phyloP scores from a whole-genome alignment of 2,113 vertebrate genomes.

The Oreotrochilus melanogaster region DNA sequence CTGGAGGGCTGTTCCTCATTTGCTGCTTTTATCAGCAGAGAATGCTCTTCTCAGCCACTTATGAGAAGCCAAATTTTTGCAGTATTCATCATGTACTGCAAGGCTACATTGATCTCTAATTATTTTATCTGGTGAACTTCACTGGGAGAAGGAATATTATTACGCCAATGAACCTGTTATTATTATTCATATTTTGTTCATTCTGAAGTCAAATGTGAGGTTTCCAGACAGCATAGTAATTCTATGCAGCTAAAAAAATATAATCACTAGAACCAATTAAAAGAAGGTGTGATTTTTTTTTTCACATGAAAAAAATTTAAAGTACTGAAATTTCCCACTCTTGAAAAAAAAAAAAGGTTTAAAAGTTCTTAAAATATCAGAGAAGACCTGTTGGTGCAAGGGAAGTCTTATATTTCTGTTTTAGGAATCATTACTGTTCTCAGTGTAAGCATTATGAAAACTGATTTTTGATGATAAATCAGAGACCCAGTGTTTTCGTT shows the following conservation, averaged over 20 bases:
- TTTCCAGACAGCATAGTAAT: background rate
- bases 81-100: background rate
- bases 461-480: background rate
- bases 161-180: background rate
- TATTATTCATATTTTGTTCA: background rate
- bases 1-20: background rate
- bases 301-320: background rate
- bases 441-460: background rate
- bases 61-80: background rate
- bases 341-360: background rate
- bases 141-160: background rate
- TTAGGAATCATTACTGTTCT: background rate
- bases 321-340: background rate
- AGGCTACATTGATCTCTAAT: background rate
- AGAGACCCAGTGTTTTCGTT: background rate
- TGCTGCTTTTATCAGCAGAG: background rate
- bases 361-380: background rate
- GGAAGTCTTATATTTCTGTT: background rate
- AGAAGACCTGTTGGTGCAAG: background rate
- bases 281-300: background rate
- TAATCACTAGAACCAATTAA: too few species aligned
- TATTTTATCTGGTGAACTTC: background rate
- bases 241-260: background rate
- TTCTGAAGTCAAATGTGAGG: background rate
- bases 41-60: background rate